Evolutionary conservation across 92 coral and sea anemone genomes (phyloP).

Genomic region (Palythoa grandis): DNA sequence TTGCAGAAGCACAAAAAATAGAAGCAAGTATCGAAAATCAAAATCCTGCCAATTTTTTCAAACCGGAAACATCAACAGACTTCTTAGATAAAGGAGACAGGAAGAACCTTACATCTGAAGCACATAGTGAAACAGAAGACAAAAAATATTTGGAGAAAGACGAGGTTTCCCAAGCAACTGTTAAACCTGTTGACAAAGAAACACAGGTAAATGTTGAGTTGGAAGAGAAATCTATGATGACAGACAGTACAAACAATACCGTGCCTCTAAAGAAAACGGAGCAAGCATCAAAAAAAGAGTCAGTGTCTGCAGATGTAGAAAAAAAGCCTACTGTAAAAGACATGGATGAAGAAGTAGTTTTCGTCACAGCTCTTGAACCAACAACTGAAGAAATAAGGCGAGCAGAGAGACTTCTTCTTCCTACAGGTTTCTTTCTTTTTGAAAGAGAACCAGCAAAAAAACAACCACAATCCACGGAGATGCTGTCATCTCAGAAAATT

Average conservation of each 20-base stretch:
- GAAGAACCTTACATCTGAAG: not conserved
- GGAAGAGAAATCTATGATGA: conserved; percentile 28
- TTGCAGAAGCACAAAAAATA: not conserved
- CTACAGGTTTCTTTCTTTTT: conserved; percentile 54
- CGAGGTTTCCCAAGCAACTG: not conserved
- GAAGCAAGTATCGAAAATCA: not conserved
- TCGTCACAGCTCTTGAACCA: conserved; percentile 53
- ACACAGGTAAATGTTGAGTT: conserved; percentile 5
- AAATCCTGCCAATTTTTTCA: not conserved
- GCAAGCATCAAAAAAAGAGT: not conserved
- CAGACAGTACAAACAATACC: not conserved
- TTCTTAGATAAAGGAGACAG: too few species aligned
- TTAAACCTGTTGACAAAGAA: conserved; percentile 8
- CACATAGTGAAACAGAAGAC: not conserved
- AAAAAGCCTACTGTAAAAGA: not conserved
- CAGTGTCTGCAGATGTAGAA: conserved; percentile 6
- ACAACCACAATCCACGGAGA: not conserved
- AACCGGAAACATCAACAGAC: not conserved
- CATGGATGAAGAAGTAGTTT: conserved; percentile 20
- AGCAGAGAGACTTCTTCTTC: conserved; percentile 65
- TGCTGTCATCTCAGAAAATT: not conserved
- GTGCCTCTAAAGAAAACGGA: not conserved
- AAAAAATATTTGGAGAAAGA: not conserved
- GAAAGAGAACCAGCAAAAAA: conserved; percentile 42
- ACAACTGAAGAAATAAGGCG: conserved; percentile 59